Base-by-base conservation (phyloP, 2,113 vertebrate genomes). In the Hyperoodon ampullatus region DNA sequence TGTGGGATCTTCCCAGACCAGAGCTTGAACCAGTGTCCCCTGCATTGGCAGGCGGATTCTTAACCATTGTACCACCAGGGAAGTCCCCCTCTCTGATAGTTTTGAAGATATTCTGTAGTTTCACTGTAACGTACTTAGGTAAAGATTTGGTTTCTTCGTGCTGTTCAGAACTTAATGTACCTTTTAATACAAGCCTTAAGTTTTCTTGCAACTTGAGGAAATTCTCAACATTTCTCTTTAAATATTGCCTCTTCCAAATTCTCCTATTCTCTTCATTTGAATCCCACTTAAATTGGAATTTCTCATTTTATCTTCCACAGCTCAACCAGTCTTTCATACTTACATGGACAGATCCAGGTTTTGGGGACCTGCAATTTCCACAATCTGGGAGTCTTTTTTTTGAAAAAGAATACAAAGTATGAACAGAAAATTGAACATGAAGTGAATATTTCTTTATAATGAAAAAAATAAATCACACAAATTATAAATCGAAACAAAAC, bases 271-370 rank as follows among this genome's bases (percentile, higher is more conserved):
- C 68, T 72, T 74, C 78, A 75, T 65, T 95, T 92, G 35, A 96
- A 92, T 92, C 72, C 80, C 68, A 80, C n/a, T 86, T 95, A 75
- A 92, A 91, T 61, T 88, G 65, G 10, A 88, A 63, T 39, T 63
- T 91, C 21, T 88, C 65, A 80, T 88, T 95, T 93, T 83, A 66
- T 94, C 63, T 95, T 68, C 63, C 58, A 42, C 26, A 66, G 60
- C n/a, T 78, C 92, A 86, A 94, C 44, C 53, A 74, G n/a, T 92
- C 83, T 92, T 92, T 95, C 60, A 88, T 65, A 75, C 14, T 90
- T 94, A n/a, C 26, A 94, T 5, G 23, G 44, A 82, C 13, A 81
- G 53, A 78, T 92, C 9, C 21, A 84, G n/a, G 39, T 65, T 90
- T 84, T 15, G 10, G 33, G 8, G 58, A 89, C 47, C 35, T 77